Conservation (phyloP, 2,113 vertebrate species). For the Semicossyphus pulcher region DNA sequence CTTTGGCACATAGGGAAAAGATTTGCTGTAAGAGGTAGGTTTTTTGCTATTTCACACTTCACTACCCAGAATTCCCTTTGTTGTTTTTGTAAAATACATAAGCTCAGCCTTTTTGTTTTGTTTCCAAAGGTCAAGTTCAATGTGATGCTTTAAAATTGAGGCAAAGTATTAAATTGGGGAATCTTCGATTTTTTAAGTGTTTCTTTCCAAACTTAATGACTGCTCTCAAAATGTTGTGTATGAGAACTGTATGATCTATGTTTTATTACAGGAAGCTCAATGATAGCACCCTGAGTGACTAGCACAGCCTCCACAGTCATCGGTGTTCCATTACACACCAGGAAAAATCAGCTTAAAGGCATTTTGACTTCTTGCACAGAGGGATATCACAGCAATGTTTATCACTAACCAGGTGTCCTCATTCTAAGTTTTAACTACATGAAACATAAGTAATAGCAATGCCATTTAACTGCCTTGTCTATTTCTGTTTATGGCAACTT, state of each 20-base stretch:
- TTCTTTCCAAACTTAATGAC: not conserved
- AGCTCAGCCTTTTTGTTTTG: slow-evolving; percentile 16
- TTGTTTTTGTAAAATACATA: slow-evolving; percentile 31
- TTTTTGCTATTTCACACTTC: slow-evolving; percentile 41
- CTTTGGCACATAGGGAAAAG: slow-evolving; percentile 37
- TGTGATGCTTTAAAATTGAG: slow-evolving; percentile 10
- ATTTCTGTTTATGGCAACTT: not conserved
- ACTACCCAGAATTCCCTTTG: slow-evolving; percentile 26
- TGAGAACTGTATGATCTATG: not conserved
- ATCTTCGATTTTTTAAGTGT: no score
- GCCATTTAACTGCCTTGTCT: not conserved
- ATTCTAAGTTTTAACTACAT: no score
- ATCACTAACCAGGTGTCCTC: not conserved
- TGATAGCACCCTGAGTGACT: not conserved
- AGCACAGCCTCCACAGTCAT: not conserved
- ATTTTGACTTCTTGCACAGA: slow-evolving; percentile 8
- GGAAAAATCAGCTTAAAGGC: not conserved
- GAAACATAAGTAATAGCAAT: no score
- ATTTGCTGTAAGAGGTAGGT: slow-evolving; percentile 20
- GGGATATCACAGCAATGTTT: not conserved
- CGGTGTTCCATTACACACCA: not conserved
- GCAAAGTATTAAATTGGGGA: not conserved
- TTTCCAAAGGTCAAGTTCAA: not conserved
- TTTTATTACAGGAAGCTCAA: not conserved
- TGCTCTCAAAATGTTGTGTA: not conserved